Conservation (phyloP, 30 jellyfish, hydroid and myxozoan genomes). For the Aurelia coerulea region DNA sequence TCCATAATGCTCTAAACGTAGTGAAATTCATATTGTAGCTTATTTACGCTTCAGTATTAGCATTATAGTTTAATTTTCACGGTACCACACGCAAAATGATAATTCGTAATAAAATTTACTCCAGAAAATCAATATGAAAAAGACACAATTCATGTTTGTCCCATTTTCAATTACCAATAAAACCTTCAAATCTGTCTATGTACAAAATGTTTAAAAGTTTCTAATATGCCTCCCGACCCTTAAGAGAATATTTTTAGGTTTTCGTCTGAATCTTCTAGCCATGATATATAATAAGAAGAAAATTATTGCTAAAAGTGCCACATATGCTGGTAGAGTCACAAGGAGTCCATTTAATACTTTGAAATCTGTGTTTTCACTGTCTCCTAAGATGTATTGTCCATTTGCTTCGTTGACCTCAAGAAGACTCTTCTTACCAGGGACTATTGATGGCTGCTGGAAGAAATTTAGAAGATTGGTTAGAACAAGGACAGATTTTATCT, state of each 20-base stretch:
- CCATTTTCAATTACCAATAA: not conserved
- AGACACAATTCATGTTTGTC: no score
- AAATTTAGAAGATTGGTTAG: not conserved
- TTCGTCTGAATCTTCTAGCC: slow-evolving; percentile 58
- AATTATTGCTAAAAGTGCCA: slow-evolving; percentile 41
- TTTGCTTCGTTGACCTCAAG: slow-evolving; percentile 34
- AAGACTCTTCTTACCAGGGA: slow-evolving; percentile 43
- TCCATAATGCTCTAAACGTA: no score
- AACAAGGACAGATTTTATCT: no score
- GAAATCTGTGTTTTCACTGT: slow-evolving; percentile 64
- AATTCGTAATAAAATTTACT: no score
- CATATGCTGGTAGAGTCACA: slow-evolving; percentile 63
- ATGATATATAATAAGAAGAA: slow-evolving; percentile 42
- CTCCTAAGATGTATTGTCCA: slow-evolving; percentile 10
- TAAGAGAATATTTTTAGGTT: slow-evolving; percentile 7
- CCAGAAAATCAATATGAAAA: no score
- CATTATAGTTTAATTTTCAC: no score
- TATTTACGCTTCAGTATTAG: no score
- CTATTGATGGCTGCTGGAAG: slow-evolving; percentile 48
- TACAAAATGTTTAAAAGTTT: slow-evolving; percentile 53
- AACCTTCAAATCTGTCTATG: slow-evolving; percentile 10
- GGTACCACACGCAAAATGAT: no score
- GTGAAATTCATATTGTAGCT: no score
- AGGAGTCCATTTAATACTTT: slow-evolving; percentile 43
- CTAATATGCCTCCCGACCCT: slow-evolving; percentile 52